Base-by-base conservation (phyloP, 2,888 invertebrate genomes). In the Ommatoiulus sabulosus region DNA sequence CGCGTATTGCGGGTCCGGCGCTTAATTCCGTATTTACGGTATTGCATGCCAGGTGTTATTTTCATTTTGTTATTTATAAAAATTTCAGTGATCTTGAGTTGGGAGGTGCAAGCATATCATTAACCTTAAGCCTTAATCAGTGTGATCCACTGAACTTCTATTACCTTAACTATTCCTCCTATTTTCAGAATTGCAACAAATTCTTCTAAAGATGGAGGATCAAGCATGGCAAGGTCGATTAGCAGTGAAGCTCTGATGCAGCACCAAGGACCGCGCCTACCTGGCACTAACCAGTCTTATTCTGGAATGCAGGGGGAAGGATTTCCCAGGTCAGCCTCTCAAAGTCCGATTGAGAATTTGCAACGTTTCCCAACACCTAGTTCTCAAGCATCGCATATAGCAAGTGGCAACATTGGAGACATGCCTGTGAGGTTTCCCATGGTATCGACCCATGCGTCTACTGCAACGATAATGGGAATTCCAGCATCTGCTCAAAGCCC, bases 331-430 rank as follows among this genome's bases (percentile, higher is more conserved):
- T 88, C 87, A 17, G 86, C 63, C 35, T 87, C 86, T 57, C 88
- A 88, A 48, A 89, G 90, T 91, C 90, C 86, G 90, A 90, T 89
- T 48, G 84, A 91, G 46, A 44, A 86, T 48, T 48, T 86, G 44
- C 86, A 86, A 20, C 90, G 91, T 84, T 92, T 91, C 89, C 91
- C 92, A 84, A 91, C 91, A n/a, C 92, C 91, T 15, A 92, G 91
- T 90, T 92, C 92, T 87, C 91, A 91, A 84, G 52, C 87, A 6
- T 86, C 88, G n/a, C 89, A 88, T 63, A 89, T 89, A n/a, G 63
- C 44, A 12, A 72, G 86, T 91, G 92, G 43, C 90, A 92, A 4
- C 90, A 24, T 86, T 46, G 86, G 86, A 6, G 91, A 87, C 92
- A 92, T 63, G 92, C 92, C 3, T 91, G 63, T 48, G 88, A 88